Conservation (phyloP, 2,888 invertebrate species). For the Melanotus villosus region DNA sequence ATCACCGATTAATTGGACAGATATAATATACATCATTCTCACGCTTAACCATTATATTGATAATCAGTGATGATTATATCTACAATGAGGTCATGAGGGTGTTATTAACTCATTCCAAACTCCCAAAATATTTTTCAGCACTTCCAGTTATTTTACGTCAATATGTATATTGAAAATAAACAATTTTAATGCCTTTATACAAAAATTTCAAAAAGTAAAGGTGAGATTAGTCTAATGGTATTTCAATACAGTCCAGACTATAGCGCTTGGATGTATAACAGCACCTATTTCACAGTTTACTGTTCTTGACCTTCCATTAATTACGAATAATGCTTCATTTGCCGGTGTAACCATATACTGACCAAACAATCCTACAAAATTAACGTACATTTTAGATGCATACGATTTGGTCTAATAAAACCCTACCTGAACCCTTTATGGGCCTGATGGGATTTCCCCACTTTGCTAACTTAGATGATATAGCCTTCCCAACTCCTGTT, state of each 20-base stretch:
- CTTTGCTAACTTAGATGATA: constrained; percentile 71
- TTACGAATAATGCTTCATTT: constrained; percentile 78
- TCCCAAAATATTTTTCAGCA: constrained; percentile 34
- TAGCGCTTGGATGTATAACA: constrained; percentile 75
- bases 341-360: constrained; percentile 82
- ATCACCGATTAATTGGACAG: constrained; percentile 50
- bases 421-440: constrained; percentile 74
- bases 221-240: constrained; percentile 67
- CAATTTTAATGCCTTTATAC: constrained; percentile 41
- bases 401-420: not conserved
- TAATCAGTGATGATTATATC: constrained; percentile 46
- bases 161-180: constrained; percentile 43
- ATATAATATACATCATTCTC: constrained; percentile 38
- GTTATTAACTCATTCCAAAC: constrained; percentile 34
- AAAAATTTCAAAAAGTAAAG: constrained; percentile 34
- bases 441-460: constrained; percentile 79
- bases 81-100: constrained; percentile 50
- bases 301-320: constrained; percentile 79
- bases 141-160: constrained; percentile 36
- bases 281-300: constrained; percentile 84
- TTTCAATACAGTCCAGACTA: constrained; percentile 77
- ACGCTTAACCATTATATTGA: constrained; percentile 28
- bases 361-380: constrained; percentile 74
- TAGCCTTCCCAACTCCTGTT: constrained; percentile 78
- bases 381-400: not conserved